Conservation (phyloP, 2,113 vertebrate species). For the Leptocoma aspasia region DNA sequence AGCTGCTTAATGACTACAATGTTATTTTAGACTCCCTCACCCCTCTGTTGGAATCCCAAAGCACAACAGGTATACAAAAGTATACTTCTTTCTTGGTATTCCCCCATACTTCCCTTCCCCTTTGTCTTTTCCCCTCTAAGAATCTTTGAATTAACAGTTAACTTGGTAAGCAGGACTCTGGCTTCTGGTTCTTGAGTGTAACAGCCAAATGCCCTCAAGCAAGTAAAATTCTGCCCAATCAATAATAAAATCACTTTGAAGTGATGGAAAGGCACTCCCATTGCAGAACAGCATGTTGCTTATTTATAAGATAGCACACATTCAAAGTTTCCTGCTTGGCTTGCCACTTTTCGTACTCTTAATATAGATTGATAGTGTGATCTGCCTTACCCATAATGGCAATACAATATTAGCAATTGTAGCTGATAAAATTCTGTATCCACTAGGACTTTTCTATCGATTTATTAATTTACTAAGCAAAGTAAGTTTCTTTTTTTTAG, state of each 20-base stretch:
- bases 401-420: neutral
- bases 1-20: neutral
- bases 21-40: neutral
- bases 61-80: neutral
- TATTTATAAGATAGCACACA: neutral
- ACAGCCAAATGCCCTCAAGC: neutral
- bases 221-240: neutral
- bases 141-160: neutral
- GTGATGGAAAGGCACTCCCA: neutral
- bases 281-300: neutral
- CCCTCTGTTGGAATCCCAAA: neutral
- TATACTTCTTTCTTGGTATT: neutral
- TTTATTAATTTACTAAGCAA: neutral
- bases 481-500: neutral
- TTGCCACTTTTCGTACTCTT: neutral
- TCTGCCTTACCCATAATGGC: neutral
- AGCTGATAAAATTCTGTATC: neutral
- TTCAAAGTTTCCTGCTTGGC: neutral
- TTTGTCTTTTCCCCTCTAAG: neutral
- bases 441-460: neutral
- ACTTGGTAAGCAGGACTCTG: neutral
- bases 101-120: neutral
- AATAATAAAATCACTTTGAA: neutral
- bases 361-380: neutral
- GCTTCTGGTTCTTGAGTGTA: neutral